These are phyloP conservation scores for Rambutsinella grinnellia DNA, from an alignment of 2,888 invertebrate species.

Conservation along the genomic window DNA sequence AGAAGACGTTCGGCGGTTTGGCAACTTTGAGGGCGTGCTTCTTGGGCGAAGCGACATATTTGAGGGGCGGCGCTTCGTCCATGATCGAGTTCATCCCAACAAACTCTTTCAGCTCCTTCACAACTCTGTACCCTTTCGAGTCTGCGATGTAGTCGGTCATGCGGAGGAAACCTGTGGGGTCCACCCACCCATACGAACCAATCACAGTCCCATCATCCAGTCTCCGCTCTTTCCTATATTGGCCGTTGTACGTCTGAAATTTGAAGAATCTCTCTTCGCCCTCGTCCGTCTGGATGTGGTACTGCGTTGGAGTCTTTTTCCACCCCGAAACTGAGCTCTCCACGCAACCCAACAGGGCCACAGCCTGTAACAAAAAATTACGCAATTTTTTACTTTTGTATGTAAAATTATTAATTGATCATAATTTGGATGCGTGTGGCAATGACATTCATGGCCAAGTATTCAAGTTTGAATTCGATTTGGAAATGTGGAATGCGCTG, in stretches of 20 bases:
- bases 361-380: conserved; percentile 10
- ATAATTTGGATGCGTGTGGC: neutral
- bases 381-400: too few relatives aligned
- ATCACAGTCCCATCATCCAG: conserved; percentile 82
- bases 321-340: conserved; percentile 63
- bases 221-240: conserved; percentile 89
- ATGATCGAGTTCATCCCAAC: conserved; percentile 63
- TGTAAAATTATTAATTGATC: neutral
- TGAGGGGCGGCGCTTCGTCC: conserved; percentile 33
- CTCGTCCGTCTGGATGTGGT: conserved; percentile 93
- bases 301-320: conserved; percentile 74
- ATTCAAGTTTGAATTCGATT: neutral
- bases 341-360: conserved; percentile 9
- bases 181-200: conserved; percentile 91
- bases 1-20: conserved; percentile 46
- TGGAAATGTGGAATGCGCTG: neutral
- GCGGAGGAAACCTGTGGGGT: conserved; percentile 83
- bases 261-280: conserved; percentile 92
- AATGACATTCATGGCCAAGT: neutral
- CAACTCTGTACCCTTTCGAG: conserved; percentile 52
- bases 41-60: conserved; percentile 26
- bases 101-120: conserved; percentile 62
- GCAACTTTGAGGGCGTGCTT: conserved; percentile 51
- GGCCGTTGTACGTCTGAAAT: conserved; percentile 89
- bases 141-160: conserved; percentile 88